Percentiles rank a stretch among this genome's conserved stretches.
phyloP scores from a whole-genome alignment of 2,797 vertebrate genomes.

The Centroberyx gerrardi region DNA sequence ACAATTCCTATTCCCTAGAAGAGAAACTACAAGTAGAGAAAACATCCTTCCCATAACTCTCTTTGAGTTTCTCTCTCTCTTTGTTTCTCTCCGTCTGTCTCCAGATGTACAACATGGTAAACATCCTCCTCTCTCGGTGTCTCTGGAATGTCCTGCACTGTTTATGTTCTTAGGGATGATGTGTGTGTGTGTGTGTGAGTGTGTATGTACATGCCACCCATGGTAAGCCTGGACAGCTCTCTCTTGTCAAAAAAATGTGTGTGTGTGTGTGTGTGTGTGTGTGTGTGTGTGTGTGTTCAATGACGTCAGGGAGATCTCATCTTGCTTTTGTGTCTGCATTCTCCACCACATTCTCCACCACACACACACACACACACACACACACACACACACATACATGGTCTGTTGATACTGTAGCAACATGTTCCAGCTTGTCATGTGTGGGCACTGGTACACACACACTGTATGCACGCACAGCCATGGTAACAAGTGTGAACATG shows the following conservation, averaged over 20 bases:
- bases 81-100: constrained; percentile 19
- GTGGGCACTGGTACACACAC: no score
- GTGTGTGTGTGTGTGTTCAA: constrained; percentile 7
- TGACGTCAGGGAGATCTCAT: constrained; percentile 31
- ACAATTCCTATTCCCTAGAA: neutral
- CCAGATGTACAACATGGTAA: constrained; percentile 46
- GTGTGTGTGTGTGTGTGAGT: neutral
- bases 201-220: constrained; percentile 2
- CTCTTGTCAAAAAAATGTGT: constrained; percentile 3
- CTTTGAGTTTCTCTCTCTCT: constrained; percentile 32
- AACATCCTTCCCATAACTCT: constrained; percentile 66
- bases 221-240: constrained; percentile 6
- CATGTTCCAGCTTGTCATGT: no score
- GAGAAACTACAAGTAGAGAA: constrained; percentile 38
- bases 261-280: constrained; percentile 6
- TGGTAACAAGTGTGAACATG: no score
- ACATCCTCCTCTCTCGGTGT: constrained; percentile 64
- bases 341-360: neutral
- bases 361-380: neutral
- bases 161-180: constrained; percentile 23
- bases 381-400: neutral
- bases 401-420: no score
- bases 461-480: no score
- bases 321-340: constrained; percentile 47
- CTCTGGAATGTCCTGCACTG: constrained; percentile 63